Evolutionary conservation across 2,797 vertebrate genomes (phyloP), one percentile per base, ranked within the genome.

Genomic region (Furcifer pardalis): DNA sequence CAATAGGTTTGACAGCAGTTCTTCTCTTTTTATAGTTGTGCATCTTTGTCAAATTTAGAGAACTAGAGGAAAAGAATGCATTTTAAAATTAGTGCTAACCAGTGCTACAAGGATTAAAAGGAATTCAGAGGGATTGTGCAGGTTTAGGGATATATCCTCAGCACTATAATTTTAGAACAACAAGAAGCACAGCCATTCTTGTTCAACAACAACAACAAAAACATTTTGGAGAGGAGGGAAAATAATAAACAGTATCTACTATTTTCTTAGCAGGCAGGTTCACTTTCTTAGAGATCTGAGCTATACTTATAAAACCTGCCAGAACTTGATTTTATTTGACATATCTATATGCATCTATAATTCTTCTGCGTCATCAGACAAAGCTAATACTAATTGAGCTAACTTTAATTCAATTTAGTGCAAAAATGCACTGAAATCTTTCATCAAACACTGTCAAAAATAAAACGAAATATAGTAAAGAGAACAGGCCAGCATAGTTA

Each of bases 21-120:
- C 56, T 30, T 56, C 63, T 32, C 17, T 79, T 1, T 88, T 89
- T 79, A 15, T 65, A 35, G 23, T n/a, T 46, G 83, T 52, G 52
- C 1, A 30, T 35, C 63, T n/a, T 84, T 81, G 69, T 68, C 83
- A 77, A 68, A 83, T 74, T 2, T 81, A 65, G 59, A 86, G 30
- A 82, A 85, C 68, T 89, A 69, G 65, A 84, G 79, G 27, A 75
- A 65, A 88, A 62, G 21, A 2, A 25, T 32, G 25, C 32, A 59
- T 10, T 44, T 85, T 23, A 72, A 85, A 59, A 44, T 69, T 72
- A 69, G 62, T 6, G 60, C 81, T 81, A 30, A 84, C 30, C 72
- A 81, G 78, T 77, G 60, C 21, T 17, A 40, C 2, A 19, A 49
- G 37, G 44, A 82, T 65, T n/a, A 84, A 86, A 77, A 4, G 84